phyloP scores from a whole-genome alignment of 2,797 vertebrate species.

The Cheirogaleus major region DNA sequence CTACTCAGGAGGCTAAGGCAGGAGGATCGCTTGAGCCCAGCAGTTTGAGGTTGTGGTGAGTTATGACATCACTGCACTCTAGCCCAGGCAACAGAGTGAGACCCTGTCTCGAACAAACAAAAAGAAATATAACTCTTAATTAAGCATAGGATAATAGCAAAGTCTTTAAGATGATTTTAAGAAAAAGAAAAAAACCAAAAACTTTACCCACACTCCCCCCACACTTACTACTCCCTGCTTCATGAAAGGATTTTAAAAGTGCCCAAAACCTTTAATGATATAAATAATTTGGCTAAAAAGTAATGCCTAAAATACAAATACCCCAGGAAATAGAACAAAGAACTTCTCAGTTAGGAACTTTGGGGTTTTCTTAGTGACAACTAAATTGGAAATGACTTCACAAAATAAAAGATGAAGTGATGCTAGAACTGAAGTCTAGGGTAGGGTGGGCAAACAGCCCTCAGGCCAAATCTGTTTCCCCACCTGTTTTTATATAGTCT shows the following conservation, averaged over 20 bases:
- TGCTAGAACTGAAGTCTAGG: not conserved
- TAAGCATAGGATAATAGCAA: conserved; percentile 15
- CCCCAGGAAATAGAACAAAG: not conserved
- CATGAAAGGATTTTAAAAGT: not conserved
- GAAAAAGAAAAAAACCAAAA: not conserved
- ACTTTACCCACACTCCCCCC: not conserved
- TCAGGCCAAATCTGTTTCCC: not conserved
- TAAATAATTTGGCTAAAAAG: not conserved
- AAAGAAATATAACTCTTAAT: conserved; percentile 6
- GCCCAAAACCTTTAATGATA: not conserved
- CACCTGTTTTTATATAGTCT: too few relatives aligned
- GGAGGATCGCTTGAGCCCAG: not conserved
- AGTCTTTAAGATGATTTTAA: not conserved
- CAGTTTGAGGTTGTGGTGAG: not conserved
- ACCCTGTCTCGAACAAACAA: not conserved
- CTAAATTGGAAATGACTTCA: not conserved
- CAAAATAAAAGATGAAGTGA: not conserved
- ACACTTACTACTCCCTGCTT: not conserved
- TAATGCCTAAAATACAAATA: not conserved
- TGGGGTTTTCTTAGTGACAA: not conserved
- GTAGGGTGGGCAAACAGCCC: not conserved
- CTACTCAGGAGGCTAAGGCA: not conserved
- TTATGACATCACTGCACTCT: not conserved
- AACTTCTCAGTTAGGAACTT: not conserved
- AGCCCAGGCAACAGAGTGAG: not conserved